Evolutionary conservation across 2,797 vertebrate species (phyloP), one percentile per base, ranked within the genome.

Genomic region (Meriones psammophilus): DNA sequence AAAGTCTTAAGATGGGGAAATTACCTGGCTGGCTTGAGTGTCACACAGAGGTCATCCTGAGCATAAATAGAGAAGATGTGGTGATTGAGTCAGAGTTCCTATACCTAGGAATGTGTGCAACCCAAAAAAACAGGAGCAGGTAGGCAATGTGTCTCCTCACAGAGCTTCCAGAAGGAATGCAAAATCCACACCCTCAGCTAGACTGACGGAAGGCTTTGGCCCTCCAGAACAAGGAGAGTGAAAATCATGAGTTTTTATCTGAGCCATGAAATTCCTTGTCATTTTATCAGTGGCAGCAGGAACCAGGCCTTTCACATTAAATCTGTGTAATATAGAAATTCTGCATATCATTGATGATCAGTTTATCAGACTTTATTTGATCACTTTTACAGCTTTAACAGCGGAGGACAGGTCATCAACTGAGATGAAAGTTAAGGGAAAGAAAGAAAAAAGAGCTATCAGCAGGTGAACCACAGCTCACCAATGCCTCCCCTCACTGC

Each of bases 371-470:
- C 22, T 71, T 86, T 18, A n/a, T 73, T 73, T 24, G 54, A 68
- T 81, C 28, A 88, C 28, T 77, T 96, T 92, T 83, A 81, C 26
- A 94, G n/a, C 3, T 64, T 66, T 10, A 36, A 69, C n/a, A 87
- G 76, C 39, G 39, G 68, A 95, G 26, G n/a, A 28, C 24, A 68
- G 9, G 9, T 12, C 15, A 50, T 83, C 56, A 54, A 33, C 26
- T 60, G 39, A 60, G 74, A 81, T 94, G 58, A 76, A 86, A 84
- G 8, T 36, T 30, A 60, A 30, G 66, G 33, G n/a, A 64, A 84
- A 74, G 64, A 92, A 80, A 66, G 54, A 66, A 81, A 64, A 64
- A 85, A 68, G n/a, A 74, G 12, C 62, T 78, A 78, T 42, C 8
- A 9, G 28, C 9, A 33, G 36, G 64, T 9, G 7, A 66, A 68